Conservation (phyloP, 1,140 invertebrate species). For the Drosophila aff. region DNA sequence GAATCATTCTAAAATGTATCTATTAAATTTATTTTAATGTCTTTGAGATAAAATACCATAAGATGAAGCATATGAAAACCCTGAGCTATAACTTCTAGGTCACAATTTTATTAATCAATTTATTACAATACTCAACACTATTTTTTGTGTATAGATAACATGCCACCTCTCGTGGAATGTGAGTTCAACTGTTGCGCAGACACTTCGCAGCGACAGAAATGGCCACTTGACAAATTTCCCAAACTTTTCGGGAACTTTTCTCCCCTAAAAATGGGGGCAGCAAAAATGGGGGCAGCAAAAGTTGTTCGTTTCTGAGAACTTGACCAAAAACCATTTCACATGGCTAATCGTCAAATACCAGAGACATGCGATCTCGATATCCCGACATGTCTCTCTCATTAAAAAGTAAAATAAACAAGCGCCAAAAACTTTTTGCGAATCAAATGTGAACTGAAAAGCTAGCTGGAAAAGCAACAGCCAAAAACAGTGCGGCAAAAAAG, state of each 20-base stretch:
- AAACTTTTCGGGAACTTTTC: constrained; percentile 28
- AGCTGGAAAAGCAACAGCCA: constrained; percentile 38
- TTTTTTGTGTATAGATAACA: background rate
- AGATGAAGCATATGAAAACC: background rate
- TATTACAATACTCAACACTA: background rate
- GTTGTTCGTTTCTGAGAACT: constrained; percentile 42
- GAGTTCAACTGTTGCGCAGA: constrained; percentile 53
- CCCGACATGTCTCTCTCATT: constrained; percentile 67
- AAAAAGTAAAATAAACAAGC: constrained; percentile 82
- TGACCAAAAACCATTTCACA: constrained; percentile 70
- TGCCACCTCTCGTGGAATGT: constrained; percentile 29
- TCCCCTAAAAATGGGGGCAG: background rate
- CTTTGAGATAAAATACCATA: no score
- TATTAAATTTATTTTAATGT: background rate
- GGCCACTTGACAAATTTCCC: constrained; percentile 46
- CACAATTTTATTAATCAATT: background rate
- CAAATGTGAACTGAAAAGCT: constrained; percentile 69
- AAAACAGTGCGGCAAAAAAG: constrained; percentile 23
- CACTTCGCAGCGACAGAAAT: constrained; percentile 35
- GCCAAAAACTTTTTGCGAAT: constrained; percentile 65
- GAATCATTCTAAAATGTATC: background rate
- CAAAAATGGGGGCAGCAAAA: constrained; percentile 49
- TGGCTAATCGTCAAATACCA: constrained; percentile 76
- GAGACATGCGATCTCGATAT: constrained; percentile 64
- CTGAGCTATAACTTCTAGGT: no score